Evolutionary conservation across 2,888 invertebrate species (phyloP).

Genomic region (Amphipoea oculea): DNA sequence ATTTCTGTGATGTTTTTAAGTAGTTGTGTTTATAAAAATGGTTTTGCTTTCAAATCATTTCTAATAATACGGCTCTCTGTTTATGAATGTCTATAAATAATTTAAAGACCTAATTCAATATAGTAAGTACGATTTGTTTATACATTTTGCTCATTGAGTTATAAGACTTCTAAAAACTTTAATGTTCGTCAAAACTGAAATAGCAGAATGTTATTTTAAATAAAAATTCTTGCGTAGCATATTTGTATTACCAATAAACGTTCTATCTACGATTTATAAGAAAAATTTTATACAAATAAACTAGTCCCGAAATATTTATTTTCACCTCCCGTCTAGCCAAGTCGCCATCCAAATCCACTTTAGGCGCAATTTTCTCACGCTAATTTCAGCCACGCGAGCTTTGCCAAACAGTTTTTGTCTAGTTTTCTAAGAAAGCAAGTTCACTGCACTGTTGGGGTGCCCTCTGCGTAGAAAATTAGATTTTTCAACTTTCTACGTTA

Average conservation of each 20-base stretch:
- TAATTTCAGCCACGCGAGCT: constrained; percentile 80
- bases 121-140: constrained; percentile 14
- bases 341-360: constrained; percentile 58
- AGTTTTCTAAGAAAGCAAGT: constrained; percentile 80
- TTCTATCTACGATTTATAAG: neutral
- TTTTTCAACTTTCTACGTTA: constrained; percentile 70
- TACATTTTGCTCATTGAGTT: constrained; percentile 7
- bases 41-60: constrained; percentile 34
- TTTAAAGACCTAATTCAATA: constrained; percentile 27
- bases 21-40: constrained; percentile 20
- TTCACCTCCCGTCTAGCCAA: constrained; percentile 55
- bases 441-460: constrained; percentile 80
- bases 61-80: constrained; percentile 21
- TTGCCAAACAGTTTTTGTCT: constrained; percentile 84
- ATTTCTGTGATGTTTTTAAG: constrained; percentile 27
- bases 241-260: constrained; percentile 12
- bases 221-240: neutral
- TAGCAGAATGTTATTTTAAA: constrained; percentile 6
- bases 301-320: constrained; percentile 40
- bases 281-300: constrained; percentile 28
- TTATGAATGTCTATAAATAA: constrained; percentile 19
- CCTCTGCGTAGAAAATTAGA: constrained; percentile 78
- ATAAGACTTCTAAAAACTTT: constrained; percentile 5
- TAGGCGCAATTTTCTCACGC: constrained; percentile 74
- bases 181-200: neutral